Percentiles rank a stretch among this genome's conserved stretches.
Evolutionary conservation across 1,140 invertebrate genomes (phyloP).

Genomic region (Ptiloglossa arizonensis): DNA sequence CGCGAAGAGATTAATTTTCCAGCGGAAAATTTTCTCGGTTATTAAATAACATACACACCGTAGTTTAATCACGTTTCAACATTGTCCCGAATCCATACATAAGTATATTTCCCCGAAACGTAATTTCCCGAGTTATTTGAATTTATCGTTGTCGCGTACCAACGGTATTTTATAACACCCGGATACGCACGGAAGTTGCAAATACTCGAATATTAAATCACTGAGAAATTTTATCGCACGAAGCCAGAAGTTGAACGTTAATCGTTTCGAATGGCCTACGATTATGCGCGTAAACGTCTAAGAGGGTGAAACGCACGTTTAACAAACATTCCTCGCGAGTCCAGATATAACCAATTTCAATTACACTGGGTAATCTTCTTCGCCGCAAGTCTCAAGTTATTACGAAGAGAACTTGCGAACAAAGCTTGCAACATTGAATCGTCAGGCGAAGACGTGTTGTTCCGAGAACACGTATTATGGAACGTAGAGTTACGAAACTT

Average conservation of each 20-base stretch:
- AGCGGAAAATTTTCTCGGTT: not conserved
- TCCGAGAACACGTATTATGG: not conserved
- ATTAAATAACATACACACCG: not conserved
- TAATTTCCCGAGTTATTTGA: too few species aligned
- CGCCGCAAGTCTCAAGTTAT: not conserved
- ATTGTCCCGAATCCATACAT: too few species aligned
- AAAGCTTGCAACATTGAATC: conserved; percentile 23
- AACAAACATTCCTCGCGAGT: not conserved
- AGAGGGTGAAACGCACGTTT: not conserved
- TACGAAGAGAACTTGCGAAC: conserved; percentile 25
- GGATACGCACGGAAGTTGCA: too few species aligned
- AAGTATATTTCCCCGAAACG: too few species aligned
- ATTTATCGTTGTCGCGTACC: too few species aligned
- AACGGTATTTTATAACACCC: not conserved
- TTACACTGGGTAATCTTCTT: conserved; percentile 32
- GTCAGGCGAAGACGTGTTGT: not conserved
- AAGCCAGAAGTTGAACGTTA: not conserved
- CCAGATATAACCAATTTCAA: conserved; percentile 38
- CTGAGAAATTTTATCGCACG: not conserved
- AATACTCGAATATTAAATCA: not conserved
- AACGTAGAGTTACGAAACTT: conserved; percentile 32
- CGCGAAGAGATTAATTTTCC: not conserved
- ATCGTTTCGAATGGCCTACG: not conserved
- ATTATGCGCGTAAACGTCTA: not conserved
- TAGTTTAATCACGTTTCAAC: not conserved